Evolutionary conservation across 2,113 vertebrate genomes (phyloP).

Genomic region (Lutjanus erythropterus): DNA sequence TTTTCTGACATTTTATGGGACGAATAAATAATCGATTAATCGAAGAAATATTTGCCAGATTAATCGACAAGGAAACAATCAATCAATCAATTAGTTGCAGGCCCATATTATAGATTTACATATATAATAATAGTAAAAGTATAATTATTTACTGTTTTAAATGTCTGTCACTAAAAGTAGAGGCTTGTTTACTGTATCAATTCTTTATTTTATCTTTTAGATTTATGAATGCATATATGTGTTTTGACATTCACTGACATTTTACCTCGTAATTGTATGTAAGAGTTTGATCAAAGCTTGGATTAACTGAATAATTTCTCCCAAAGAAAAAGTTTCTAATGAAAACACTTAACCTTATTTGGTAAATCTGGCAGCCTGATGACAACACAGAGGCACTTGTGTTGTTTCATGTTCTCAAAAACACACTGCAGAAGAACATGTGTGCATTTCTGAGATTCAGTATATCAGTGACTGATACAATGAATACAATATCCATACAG

Average conservation of each 20-base stretch:
- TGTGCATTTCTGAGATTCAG: not conserved
- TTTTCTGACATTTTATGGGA: no score
- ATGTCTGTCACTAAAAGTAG: not conserved
- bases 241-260: not conserved
- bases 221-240: not conserved
- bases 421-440: not conserved
- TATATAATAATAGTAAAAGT: not conserved
- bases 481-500: slow-evolving; percentile 10
- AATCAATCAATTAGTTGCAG: no score
- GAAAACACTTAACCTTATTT: not conserved
- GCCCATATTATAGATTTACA: not conserved
- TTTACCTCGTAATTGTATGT: not conserved
- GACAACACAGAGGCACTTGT: not conserved
- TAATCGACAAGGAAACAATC: no score
- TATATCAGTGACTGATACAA: not conserved
- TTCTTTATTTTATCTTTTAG: no score
- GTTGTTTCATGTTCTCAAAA: not conserved
- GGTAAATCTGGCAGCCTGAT: slow-evolving; percentile 3
- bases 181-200: not conserved
- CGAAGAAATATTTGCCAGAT: no score
- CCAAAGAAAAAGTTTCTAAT: not conserved
- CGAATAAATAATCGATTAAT: no score
- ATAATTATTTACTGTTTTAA: not conserved
- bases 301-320: not conserved
- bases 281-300: not conserved